Conservation (phyloP, 2,797 vertebrate species). For the Podargus strigoides region DNA sequence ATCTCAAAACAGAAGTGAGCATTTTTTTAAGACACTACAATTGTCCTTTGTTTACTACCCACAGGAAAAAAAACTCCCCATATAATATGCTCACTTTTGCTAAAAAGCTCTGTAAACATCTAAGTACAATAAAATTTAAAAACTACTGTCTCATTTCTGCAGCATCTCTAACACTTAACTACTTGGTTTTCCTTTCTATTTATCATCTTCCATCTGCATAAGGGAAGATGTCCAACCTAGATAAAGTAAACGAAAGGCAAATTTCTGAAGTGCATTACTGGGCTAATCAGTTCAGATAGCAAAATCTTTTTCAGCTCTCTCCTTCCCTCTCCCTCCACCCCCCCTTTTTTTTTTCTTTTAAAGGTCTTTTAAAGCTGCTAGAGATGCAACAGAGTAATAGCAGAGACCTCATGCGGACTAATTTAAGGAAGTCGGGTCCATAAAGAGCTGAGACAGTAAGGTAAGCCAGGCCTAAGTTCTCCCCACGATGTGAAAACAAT, state of each 20-base stretch:
- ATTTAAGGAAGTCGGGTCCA: background rate
- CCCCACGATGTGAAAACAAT: background rate
- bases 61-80: background rate
- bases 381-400: background rate
- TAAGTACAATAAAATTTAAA: background rate
- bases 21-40: background rate
- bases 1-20: background rate
- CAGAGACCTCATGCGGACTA: background rate
- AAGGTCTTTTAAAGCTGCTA: background rate
- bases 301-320: background rate
- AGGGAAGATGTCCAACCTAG: too few species aligned
- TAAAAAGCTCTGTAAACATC: background rate
- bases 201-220: background rate
- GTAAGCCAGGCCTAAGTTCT: background rate
- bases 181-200: background rate
- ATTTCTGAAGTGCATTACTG: background rate
- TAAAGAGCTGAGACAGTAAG: background rate
- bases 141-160: background rate
- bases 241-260: background rate
- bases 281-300: background rate
- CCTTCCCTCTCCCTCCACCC: too few species aligned
- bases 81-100: background rate
- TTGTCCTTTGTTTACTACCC: background rate
- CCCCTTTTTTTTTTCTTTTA: rapidly evolving
- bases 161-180: background rate